Evolutionary conservation across 2,888 invertebrate genomes (phyloP), one percentile per base, ranked within the genome.

Genomic region (Callyntrura sp.): DNA sequence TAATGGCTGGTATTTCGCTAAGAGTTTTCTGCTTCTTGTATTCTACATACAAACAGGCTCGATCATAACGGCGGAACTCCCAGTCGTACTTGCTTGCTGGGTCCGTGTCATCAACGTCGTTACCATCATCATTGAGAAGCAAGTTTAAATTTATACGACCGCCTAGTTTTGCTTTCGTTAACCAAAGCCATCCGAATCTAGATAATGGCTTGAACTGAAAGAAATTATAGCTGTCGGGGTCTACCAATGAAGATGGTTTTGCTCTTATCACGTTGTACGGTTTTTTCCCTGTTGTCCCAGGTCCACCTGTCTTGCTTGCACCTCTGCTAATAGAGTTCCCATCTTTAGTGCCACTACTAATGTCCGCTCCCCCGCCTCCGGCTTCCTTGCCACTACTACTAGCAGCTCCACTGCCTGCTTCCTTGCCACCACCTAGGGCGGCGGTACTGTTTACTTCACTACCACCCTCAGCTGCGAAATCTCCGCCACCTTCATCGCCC

Each of bases 51-150:
- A 87, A 25, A 17, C 87, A 87, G 14, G 87, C 87, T 0, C 87
- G 28, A 55, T 87, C 87, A 48, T 87, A 87, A 12, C 87, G 51
- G 0, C 81, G 51, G 43, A 68, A 68, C n/a, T 87, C 81, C 87
- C 87, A 87, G 60, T 87, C 81, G 11, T 79, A 86, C 2, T 28
- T 1, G 68, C 68, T 70, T 35, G 79, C 48, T 11, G 79, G 65
- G 23, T 86, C 78, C 0, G 20, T 11, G 23, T 70, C 65, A 17
- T 70, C 70, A 5, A 35, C 57, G 20, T 81, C 81, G 0, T 14
- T 9, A 6, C 48, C 79, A 1, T 5, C 12, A 3, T 65, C 79
- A 6, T 6, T 11, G 0, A 28, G 65, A 20, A 83, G 17, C 0
- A 79, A 4, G 55, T 79, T 45, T 0, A 23, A 0, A 55, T 79